Conservation (phyloP, 2,113 vertebrate species). For the Syngnathus typhle region DNA sequence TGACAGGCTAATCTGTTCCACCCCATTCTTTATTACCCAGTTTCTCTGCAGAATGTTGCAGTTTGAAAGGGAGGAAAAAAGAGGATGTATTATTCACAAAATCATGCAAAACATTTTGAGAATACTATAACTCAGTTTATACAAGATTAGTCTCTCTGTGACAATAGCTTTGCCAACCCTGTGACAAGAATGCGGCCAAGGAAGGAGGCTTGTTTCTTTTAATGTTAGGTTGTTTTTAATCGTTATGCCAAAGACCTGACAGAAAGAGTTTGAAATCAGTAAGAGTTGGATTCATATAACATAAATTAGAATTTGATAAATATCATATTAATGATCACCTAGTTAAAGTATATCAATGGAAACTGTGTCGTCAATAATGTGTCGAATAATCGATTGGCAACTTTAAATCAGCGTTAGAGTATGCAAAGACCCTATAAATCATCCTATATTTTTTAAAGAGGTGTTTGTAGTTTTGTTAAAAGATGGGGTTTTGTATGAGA, state of each 20-base stretch:
- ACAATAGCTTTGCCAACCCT: conserved; percentile 39
- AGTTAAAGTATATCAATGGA: too few species aligned
- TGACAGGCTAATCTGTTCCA: conserved; percentile 34
- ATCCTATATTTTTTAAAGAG: too few species aligned
- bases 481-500: too few species aligned
- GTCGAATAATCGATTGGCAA: too few species aligned
- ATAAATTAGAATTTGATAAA: too few species aligned
- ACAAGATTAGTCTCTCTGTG: conserved; percentile 13
- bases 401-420: too few species aligned
- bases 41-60: conserved; percentile 15
- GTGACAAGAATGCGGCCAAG: conserved; percentile 46
- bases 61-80: conserved; percentile 14
- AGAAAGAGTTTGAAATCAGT: background rate
- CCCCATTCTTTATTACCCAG: conserved; percentile 11
- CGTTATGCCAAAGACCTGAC: background rate
- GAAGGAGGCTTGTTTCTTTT: conserved; percentile 28
- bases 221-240: background rate
- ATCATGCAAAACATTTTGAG: conserved; percentile 7
- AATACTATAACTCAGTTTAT: conserved; percentile 2
- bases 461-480: too few species aligned
- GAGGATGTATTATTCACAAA: background rate
- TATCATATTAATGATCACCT: too few species aligned
- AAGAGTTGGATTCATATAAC: too few species aligned
- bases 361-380: too few species aligned
- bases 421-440: too few species aligned